Base-by-base conservation (phyloP, 2,113 vertebrate species). In the Myocastor coypus region DNA sequence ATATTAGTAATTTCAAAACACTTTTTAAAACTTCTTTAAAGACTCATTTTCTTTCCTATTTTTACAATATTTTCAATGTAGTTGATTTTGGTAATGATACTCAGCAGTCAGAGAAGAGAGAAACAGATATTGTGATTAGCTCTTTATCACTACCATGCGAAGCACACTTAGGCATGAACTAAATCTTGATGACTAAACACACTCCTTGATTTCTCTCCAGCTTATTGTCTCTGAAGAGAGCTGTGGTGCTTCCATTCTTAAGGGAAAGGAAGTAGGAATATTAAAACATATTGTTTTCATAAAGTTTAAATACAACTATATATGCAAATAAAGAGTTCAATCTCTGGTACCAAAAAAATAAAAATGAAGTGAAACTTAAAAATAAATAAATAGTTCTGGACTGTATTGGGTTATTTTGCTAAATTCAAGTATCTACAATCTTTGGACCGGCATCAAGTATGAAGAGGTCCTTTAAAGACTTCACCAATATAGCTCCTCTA, bases 81-180 rank as follows among this genome's bases (percentile, higher is more conserved):
- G 59, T 92, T 97, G 61, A 91, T 94, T 97, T 94, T 89, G 83
- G 66, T 92, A 96, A 84, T 94, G 97, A 91, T 71, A 87, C 26
- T 5, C 82, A n/a, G 96, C 95, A 96, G 83, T 85, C n/a, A 86
- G 19, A 12, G 37, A 82, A 94, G 77, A 89, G 80, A 78, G 94
- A 97, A 98, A 93, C 37, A 96, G 0, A 40, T 61, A 86, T 85
- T 78, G 85, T 90, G 61, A 34, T 95, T 94, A 89, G 12, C 14
- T 55, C 13, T 55, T 55, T 55, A 55, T 12, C 13, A 16, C 55
- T 17, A 55, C 52, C 52, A 55, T 55, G 55, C 7, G 1, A 73
- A 89, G 85, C 8, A 26, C 59, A 90, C 89, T 61, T 66, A 20
- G 63, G 34, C 5, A 81, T 71, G 57, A 94, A 92, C 28, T 42